Base-by-base conservation (phyloP, 2,888 invertebrate genomes). In the Drosophila stalkeri region DNA sequence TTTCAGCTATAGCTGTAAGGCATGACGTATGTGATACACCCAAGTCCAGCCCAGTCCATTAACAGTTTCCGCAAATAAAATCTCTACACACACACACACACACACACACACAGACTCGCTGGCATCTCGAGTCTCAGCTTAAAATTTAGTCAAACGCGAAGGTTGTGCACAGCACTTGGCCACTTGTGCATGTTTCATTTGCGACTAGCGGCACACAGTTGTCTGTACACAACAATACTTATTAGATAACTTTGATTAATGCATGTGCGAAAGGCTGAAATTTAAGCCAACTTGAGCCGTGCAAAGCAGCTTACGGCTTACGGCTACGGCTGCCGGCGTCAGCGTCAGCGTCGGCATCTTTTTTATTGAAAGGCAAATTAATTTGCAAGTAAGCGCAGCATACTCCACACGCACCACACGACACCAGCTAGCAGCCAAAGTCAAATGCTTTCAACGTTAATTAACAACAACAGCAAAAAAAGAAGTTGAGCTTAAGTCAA, bases 101-200 rank as follows among this genome's bases (percentile, higher is more conserved):
- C 56, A 18, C 82, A 47, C 64, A 46, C 59, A 39, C 64, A 37
- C 27, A 27, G 27, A 27, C 55, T 20, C 86, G 82, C 75, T 75
- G 82, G 75, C 70, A 64, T 64, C 55, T 71, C 31, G 18, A 47
- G 72, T 73, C 70, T 54, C 73, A 72, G 81, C 88, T 81, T 83
- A 63, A 83, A 83, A 81, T 83, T 83, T 79, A 86, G 89, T 86
- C 86, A 89, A 81, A 75, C 84, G 89, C 89, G 87, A 89, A 86
- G 85, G 85, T 77, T 82, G 72, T 67, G 75, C 71, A 68, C 33
- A 16, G 54, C 54, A 41, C 62, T 81, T 67, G 68, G 52, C 65
- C 72, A 65, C 85, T 81, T 74, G 75, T 77, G 72, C 64, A 71
- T 80, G 81, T 80, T 82, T 82, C 72, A 63, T 65, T 87, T 85